Evolutionary conservation across 2,113 vertebrate genomes (phyloP).

Genomic region (Campylomormyrus numenius): DNA sequence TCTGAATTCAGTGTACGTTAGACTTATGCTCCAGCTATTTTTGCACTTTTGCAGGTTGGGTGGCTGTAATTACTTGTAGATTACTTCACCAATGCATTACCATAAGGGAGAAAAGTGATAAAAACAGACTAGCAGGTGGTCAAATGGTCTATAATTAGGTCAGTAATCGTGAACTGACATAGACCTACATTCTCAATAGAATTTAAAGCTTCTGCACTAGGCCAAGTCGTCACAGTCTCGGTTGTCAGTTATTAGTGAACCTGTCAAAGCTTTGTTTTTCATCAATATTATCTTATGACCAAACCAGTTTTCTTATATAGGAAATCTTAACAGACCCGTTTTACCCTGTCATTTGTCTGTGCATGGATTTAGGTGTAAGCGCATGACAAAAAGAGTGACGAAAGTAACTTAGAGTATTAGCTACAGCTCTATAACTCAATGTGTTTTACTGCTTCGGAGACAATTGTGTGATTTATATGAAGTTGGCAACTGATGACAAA

Average conservation of each 20-base stretch:
- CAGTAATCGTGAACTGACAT: constrained; percentile 23
- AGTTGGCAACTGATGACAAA: neutral
- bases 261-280: constrained; percentile 14
- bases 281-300: neutral
- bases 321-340: neutral
- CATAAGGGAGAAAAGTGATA: constrained; percentile 17
- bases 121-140: constrained; percentile 28
- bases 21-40: neutral
- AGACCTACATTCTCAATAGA: constrained; percentile 3
- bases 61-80: neutral
- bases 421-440: neutral
- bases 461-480: neutral
- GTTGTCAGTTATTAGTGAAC: constrained; percentile 26
- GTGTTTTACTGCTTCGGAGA: neutral
- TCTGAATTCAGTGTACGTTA: neutral
- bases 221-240: neutral
- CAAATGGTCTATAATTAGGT: constrained; percentile 31
- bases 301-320: neutral
- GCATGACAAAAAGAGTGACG: neutral
- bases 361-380: neutral
- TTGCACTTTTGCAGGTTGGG: neutral
- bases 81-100: neutral
- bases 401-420: neutral
- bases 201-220: neutral
- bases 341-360: neutral